Conservation (phyloP, 2,888 invertebrate species). For the Lithophane semibrunnea region DNA sequence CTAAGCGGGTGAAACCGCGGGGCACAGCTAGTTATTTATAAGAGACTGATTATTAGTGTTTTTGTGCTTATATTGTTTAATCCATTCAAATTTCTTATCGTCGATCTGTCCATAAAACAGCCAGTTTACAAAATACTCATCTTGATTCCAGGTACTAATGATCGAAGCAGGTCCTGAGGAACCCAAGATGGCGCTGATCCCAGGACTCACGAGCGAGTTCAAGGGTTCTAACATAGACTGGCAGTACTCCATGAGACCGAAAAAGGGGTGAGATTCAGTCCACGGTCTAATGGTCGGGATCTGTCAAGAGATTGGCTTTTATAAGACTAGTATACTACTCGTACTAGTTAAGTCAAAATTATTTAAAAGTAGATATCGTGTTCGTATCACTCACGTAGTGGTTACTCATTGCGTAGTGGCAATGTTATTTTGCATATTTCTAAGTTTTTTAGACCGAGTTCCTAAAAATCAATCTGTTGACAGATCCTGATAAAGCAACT, state of each 20-base stretch:
- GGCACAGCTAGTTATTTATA: too few relatives aligned
- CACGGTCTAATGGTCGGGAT: slow-evolving; percentile 47
- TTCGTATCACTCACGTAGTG: not conserved
- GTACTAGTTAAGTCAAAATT: not conserved
- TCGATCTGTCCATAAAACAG: not conserved
- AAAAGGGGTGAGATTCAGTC: slow-evolving; percentile 79
- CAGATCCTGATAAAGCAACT: slow-evolving; percentile 61
- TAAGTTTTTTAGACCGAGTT: not conserved
- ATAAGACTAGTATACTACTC: not conserved
- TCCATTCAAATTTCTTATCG: not conserved
- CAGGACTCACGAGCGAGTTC: slow-evolving; percentile 86
- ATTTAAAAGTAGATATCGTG: not conserved
- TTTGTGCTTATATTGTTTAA: not conserved
- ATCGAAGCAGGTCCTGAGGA: slow-evolving; percentile 86
- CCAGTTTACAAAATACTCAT: not conserved
- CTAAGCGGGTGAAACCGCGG: too few relatives aligned
- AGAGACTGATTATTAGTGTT: not conserved
- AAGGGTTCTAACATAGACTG: slow-evolving; percentile 84
- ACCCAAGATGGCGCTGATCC: slow-evolving; percentile 85
- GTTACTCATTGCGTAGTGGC: not conserved
- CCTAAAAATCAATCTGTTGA: slow-evolving; percentile 52
- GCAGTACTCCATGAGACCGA: slow-evolving; percentile 86
- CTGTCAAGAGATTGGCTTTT: slow-evolving; percentile 60
- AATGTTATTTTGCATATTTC: not conserved
- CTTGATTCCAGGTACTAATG: slow-evolving; percentile 76